phyloP scores from a whole-genome alignment of 2,113 vertebrate species.

The Hippocampus mohnikei region DNA sequence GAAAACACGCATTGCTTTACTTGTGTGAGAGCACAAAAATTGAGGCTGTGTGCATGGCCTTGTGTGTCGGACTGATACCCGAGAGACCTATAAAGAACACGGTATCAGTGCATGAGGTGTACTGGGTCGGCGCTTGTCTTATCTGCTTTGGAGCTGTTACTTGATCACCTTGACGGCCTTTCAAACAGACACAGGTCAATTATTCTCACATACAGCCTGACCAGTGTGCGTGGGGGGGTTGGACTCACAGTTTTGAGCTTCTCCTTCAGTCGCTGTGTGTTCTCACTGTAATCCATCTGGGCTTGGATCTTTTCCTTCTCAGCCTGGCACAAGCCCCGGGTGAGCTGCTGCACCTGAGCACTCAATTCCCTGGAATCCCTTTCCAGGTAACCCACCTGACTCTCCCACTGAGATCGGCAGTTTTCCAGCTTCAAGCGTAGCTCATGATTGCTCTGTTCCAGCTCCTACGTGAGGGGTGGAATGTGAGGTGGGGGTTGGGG shows the following conservation, averaged over 20 bases:
- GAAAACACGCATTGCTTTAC: slow-evolving; percentile 6
- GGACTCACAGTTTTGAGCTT: slow-evolving; percentile 70
- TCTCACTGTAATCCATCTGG: slow-evolving; percentile 53
- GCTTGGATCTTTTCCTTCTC: slow-evolving; percentile 57
- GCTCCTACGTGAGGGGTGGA: slow-evolving; percentile 50
- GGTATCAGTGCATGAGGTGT: slow-evolving; percentile 18
- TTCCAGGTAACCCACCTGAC: slow-evolving; percentile 75
- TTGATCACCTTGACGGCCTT: not conserved
- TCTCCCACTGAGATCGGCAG: slow-evolving; percentile 69
- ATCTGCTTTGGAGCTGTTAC: slow-evolving; percentile 17
- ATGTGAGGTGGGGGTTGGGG: not conserved
- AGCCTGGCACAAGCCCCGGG: slow-evolving; percentile 47
- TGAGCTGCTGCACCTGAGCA: slow-evolving; percentile 61
- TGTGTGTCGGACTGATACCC: slow-evolving; percentile 24
- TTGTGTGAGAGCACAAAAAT: slow-evolving; percentile 8
- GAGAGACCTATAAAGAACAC: slow-evolving; percentile 15
- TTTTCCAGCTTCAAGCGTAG: slow-evolving; percentile 69
- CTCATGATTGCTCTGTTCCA: slow-evolving; percentile 72
- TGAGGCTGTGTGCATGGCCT: slow-evolving; percentile 20
- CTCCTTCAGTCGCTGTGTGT: slow-evolving; percentile 56
- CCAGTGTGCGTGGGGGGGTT: not conserved
- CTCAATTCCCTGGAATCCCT: slow-evolving; percentile 66
- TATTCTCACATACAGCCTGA: not conserved
- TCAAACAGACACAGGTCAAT: not conserved
- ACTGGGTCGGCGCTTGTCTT: slow-evolving; percentile 34